These are phyloP conservation scores for Caretta caretta DNA, from an alignment of 2,113 vertebrate species.

Conservation along the genomic window DNA sequence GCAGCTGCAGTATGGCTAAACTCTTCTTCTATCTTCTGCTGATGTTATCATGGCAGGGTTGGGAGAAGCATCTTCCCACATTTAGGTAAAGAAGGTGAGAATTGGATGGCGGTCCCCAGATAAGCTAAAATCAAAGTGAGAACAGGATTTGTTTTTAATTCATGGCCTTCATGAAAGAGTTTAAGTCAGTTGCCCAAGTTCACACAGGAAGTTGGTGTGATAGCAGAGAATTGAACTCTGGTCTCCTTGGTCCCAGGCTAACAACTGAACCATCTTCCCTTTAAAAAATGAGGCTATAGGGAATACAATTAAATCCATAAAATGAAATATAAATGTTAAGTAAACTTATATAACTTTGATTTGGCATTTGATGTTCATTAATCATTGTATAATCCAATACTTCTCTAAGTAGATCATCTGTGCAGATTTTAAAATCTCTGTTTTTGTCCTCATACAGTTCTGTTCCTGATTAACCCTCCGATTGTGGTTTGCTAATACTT, in stretches of 20 bases:
- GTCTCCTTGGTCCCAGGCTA: not conserved
- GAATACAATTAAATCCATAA: not conserved
- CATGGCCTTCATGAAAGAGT: not conserved
- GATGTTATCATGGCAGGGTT: not conserved
- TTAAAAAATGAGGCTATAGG: not conserved
- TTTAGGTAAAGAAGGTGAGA: not conserved
- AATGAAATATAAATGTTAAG: not conserved
- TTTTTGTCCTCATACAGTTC: not conserved
- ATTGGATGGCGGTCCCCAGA: not conserved
- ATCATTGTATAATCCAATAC: not conserved
- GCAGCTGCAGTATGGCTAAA: not conserved
- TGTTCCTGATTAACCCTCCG: not conserved
- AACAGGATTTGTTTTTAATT: not conserved
- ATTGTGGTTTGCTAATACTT: not conserved
- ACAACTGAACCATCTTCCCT: not conserved
- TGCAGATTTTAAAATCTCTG: fast-evolving
- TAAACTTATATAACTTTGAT: not conserved
- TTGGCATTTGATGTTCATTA: not conserved
- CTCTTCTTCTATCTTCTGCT: not conserved
- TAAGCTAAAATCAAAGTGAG: not conserved
- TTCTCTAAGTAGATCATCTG: not conserved
- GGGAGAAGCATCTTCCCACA: not conserved
- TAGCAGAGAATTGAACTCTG: not conserved
- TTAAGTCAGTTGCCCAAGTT: not conserved
- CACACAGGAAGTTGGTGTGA: fast-evolving